Base-by-base conservation (phyloP, 2,797 vertebrate species). In the Sebastes matsubarae region DNA sequence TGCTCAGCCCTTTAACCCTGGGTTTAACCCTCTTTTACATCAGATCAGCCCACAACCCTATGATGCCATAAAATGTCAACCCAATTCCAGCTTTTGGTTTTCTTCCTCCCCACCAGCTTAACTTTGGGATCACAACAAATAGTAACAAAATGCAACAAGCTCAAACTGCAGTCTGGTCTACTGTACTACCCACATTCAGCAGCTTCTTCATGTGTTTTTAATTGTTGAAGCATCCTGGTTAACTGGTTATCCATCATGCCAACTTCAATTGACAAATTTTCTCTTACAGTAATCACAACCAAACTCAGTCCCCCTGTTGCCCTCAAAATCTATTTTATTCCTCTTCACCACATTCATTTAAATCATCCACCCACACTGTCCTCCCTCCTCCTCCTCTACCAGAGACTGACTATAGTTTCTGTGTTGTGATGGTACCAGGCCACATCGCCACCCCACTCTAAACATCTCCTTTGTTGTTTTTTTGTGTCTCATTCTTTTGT, bases 341-440 rank as follows among this genome's bases (percentile, higher is more conserved):
- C 54, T 83, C 72, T 38, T 65, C 12, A 27, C 18, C 6, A 27
- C 52, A 72, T 60, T 36, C n/a, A 70, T 75, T 75, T 14, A 59
- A 55, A 29, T 60, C 24, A 11, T 57, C 58, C 30, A 32, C 68
- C 72, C 74, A 68, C 73, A 27, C 75, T 55, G 8, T 74, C 24
- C 38, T 11, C 52, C 32, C 22, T 70, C 67, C 55, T 13, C 46
- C 30, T 72, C 63, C 38, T 50, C 38, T 68, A 25, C 36, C 67
- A 36, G 80, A 78, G 36, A 7, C 78, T 61, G 77, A 84, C 84
- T 90, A 10, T 77, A 68, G 81, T 85, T 78, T 74, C 86, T 88
- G 87, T 91, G 84, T 84, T 87, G 80, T 74, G 79, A 81, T 78
- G 85, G 90, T 92, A 93, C 90, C 89, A 91, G 88, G 87, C 79